Evolutionary conservation across 2,888 invertebrate genomes (phyloP), one percentile per base, ranked within the genome.

Genomic region (Watsonalla binaria): DNA sequence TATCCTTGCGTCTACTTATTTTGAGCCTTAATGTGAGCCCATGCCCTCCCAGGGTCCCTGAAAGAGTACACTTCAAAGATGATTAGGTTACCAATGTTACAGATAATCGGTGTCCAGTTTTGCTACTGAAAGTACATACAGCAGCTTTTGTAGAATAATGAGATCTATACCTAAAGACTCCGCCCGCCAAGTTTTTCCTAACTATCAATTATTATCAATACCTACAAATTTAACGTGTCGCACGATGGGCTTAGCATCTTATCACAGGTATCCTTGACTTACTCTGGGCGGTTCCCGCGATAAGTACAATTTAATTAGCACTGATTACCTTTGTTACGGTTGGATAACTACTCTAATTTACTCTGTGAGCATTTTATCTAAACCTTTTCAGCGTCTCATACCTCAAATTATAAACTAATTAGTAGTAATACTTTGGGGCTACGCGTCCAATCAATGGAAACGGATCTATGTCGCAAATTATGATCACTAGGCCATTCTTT

Each of bases 171-270:
- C 11, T 42, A 42, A 42, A 9, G 11, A 42, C 9, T 42, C 11
- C 9, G 42, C 11, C 5, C 11, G 5, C 0, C 5, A 42, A 42
- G 42, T 42, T 42, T 42, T 42, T 42, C 42, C 11, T 8, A 9
- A 42, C 9, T 8, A 11, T 11, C 11, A 8, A 42, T 42, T 42
- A 42, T 42, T 42, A 11, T 11, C 11, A 11, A 42, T 6, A 7
- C 0, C 7, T 37, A 42, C 42, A 59, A 61, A 56, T 65, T 68
- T 61, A 67, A 74, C 82, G 79, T 85, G 84, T 77, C 70, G 78
- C 86, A 86, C 81, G 84, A 82, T 75, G 70, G 63, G 67, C 66
- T 80, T 74, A 70, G 66, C 80, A 80, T 82, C 76, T 76, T 71
- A 76, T 66, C 68, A 71, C 62, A 46, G 56, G 53, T 48, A 67